phyloP scores from a whole-genome alignment of 92 coral and sea anemone genomes.

The Porites rus region DNA sequence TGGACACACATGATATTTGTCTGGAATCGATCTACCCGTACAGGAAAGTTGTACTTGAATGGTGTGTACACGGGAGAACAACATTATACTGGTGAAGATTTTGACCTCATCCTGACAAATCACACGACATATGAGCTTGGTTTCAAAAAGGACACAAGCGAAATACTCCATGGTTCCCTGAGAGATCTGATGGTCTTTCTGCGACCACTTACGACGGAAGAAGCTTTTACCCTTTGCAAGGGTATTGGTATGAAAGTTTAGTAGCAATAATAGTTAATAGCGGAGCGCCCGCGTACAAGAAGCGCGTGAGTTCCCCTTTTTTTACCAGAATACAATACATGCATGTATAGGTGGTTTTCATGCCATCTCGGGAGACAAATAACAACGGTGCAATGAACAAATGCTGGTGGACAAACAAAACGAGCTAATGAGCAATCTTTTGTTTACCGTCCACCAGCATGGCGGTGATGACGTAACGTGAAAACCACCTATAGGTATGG shows the following conservation, averaged over 20 bases:
- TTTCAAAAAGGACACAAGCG: constrained; percentile 37
- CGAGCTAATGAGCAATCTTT: too few species aligned
- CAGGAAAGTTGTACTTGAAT: constrained; percentile 28
- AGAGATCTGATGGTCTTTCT: constrained; percentile 57
- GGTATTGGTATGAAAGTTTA: not conserved
- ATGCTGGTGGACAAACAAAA: too few species aligned
- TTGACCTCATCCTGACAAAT: constrained; percentile 56
- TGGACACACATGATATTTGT: constrained; percentile 57
- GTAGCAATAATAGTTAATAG: too few species aligned
- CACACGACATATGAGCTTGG: constrained; percentile 68
- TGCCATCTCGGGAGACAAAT: not conserved
- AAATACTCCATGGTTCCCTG: constrained; percentile 39
- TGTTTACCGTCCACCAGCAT: too few species aligned
- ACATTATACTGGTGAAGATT: constrained; percentile 6
- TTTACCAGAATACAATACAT: too few species aligned
- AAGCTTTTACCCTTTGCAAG: constrained; percentile 39
- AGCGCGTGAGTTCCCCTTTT: constrained; percentile 38
- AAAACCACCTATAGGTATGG: too few species aligned
- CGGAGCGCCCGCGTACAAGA: constrained; percentile 42
- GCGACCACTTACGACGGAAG: constrained; percentile 28
- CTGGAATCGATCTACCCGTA: constrained; percentile 46
- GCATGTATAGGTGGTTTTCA: too few species aligned
- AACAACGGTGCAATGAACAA: too few species aligned
- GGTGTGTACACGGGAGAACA: not conserved
- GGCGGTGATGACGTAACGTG: too few species aligned